Percentiles rank a stretch among this genome's conserved stretches.
Evolutionary conservation across 2,888 invertebrate species (phyloP).

Genomic region (Polymixis lichenea): DNA sequence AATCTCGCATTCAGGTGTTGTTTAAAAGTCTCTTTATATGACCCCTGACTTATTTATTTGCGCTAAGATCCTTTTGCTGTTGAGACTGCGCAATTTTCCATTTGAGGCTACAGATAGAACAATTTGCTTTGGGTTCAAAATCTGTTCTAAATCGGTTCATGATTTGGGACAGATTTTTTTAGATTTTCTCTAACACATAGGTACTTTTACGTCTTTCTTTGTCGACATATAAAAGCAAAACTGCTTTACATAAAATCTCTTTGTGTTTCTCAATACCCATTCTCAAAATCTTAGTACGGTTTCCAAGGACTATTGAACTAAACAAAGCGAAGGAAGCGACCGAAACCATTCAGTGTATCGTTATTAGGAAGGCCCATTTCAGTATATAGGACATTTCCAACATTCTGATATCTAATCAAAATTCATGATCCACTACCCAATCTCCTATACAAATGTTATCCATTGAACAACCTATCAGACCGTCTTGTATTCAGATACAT

Average conservation of each 20-base stretch:
- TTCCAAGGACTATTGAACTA: slow-evolving; percentile 43
- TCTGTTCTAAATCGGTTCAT: slow-evolving; percentile 24
- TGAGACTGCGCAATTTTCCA: slow-evolving; percentile 48
- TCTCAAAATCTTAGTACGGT: slow-evolving; percentile 34
- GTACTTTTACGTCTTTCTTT: slow-evolving; percentile 9
- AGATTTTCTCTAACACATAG: slow-evolving; percentile 3
- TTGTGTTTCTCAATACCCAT: slow-evolving; percentile 32
- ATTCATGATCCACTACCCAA: slow-evolving; percentile 58
- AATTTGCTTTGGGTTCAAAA: slow-evolving; percentile 39
- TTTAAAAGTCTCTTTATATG: slow-evolving; percentile 64
- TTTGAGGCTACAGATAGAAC: slow-evolving; percentile 22
- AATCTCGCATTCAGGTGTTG: slow-evolving; percentile 69
- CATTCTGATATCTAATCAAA: slow-evolving; percentile 54
- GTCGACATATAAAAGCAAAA: neutral
- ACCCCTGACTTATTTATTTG: slow-evolving; percentile 55
- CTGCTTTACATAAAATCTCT: slow-evolving; percentile 33
- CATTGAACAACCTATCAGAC: slow-evolving; percentile 36
- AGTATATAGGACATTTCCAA: slow-evolving; percentile 46
- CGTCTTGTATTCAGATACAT: slow-evolving; percentile 22
- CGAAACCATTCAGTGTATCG: slow-evolving; percentile 47
- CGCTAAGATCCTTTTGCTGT: slow-evolving; percentile 51
- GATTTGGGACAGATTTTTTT: slow-evolving; percentile 36
- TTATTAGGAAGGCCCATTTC: slow-evolving; percentile 45
- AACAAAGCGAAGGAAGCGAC: slow-evolving; percentile 35
- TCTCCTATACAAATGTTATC: slow-evolving; percentile 50